Evolutionary conservation across 2,113 vertebrate species (phyloP).

Genomic region (Crotalus helleri): DNA sequence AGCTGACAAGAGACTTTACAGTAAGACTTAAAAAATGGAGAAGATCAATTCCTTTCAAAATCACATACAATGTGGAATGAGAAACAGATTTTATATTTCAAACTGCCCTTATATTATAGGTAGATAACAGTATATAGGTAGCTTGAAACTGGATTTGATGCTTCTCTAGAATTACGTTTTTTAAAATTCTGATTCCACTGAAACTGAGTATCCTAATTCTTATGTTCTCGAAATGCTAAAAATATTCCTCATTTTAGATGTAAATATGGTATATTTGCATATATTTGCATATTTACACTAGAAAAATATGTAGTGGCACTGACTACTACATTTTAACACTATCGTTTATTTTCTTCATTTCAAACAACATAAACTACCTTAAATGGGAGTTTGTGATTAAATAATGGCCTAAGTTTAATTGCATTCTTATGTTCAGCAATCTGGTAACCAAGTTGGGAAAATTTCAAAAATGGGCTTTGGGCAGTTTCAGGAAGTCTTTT

Average conservation of each 20-base stretch:
- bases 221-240: conserved; percentile 3
- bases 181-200: not conserved
- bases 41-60: conserved; percentile 18
- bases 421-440: not conserved
- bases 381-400: not conserved
- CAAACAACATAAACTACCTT: not conserved
- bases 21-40: not conserved
- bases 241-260: not conserved
- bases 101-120: not conserved
- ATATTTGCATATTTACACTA: not conserved
- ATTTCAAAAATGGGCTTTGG: not conserved
- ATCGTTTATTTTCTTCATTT: not conserved
- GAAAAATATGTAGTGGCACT: conserved; percentile 14
- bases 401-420: not conserved
- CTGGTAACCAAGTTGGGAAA: not conserved
- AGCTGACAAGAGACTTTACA: not conserved
- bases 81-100: not conserved
- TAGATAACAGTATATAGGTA: not conserved
- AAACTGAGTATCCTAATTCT: rapidly evolving
- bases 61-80: not conserved
- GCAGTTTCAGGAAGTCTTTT: not conserved
- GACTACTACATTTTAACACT: not conserved
- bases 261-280: not conserved
- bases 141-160: not conserved
- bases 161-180: not conserved